Evolutionary conservation across 2,888 invertebrate species (phyloP).

Genomic region (Nemotelus pantherinus): DNA sequence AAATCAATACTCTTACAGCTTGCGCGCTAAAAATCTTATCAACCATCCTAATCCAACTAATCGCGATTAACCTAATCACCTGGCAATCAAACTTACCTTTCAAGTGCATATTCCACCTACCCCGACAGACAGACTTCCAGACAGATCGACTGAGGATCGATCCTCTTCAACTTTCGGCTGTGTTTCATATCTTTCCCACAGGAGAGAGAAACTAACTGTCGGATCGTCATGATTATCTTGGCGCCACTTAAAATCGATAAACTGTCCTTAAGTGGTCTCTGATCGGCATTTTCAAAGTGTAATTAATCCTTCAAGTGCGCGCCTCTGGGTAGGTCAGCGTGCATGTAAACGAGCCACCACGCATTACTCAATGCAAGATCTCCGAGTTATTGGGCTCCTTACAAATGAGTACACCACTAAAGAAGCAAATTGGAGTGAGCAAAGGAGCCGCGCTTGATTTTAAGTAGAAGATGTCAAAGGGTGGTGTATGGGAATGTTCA

Average conservation of each 20-base stretch:
- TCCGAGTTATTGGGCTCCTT: slow-evolving; percentile 29
- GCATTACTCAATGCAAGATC: slow-evolving; percentile 20
- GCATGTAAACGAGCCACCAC: slow-evolving; percentile 18
- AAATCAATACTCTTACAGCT: slow-evolving; percentile 29
- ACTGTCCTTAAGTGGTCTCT: slow-evolving; percentile 43
- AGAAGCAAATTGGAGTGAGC: slow-evolving; percentile 28
- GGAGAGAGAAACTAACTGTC: not conserved
- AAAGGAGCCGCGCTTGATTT: slow-evolving; percentile 28
- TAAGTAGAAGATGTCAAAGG: slow-evolving; percentile 12
- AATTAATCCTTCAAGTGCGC: slow-evolving; percentile 44
- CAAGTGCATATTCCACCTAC: slow-evolving; percentile 20
- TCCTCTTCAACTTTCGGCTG: slow-evolving; percentile 12
- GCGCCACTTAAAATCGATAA: slow-evolving; percentile 41
- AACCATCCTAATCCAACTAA: slow-evolving; percentile 15
- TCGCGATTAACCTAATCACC: slow-evolving; percentile 43
- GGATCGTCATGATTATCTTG: slow-evolving; percentile 36
- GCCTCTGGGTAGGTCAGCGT: not conserved
- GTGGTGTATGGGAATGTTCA: not conserved
- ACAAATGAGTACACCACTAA: slow-evolving; percentile 38
- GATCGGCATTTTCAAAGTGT: slow-evolving; percentile 43
- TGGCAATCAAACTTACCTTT: slow-evolving; percentile 24
- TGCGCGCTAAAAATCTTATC: slow-evolving; percentile 4
- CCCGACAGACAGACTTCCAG: not conserved
- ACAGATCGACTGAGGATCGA: not conserved
- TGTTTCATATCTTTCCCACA: slow-evolving; percentile 32